phyloP scores from a whole-genome alignment of 1,140 invertebrate species.

The Lysiphlebus fabarum region DNA sequence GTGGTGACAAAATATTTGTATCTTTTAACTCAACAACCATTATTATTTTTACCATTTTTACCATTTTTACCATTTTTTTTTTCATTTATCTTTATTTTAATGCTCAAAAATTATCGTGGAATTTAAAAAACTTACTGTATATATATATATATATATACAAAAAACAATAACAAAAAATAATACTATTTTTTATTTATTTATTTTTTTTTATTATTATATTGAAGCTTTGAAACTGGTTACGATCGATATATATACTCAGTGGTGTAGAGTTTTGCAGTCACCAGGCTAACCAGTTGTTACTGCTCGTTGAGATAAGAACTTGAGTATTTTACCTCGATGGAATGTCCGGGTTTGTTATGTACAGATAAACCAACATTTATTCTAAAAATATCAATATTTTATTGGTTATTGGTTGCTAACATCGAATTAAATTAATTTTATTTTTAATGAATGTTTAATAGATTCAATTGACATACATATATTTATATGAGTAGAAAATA shows the following conservation, averaged over 20 bases:
- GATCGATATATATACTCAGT: conserved; percentile 19
- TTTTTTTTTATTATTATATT: conserved; percentile 4
- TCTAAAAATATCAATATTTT: too few relatives aligned
- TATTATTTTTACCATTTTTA: background rate
- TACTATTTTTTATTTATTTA: background rate
- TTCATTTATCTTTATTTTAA: background rate
- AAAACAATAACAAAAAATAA: background rate
- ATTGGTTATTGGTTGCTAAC: too few relatives aligned
- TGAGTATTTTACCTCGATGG: background rate
- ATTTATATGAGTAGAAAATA: background rate
- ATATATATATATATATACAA: too few relatives aligned
- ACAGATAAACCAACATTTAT: too few relatives aligned
- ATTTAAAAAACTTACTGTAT: conserved; percentile 22
- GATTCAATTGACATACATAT: too few relatives aligned
- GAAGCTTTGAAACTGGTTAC: conserved; percentile 8
- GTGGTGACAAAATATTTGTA: conserved; percentile 27
- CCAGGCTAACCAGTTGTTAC: conserved; percentile 23
- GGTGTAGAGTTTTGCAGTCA: conserved; percentile 11
- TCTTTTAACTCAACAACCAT: background rate
- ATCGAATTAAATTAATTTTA: too few relatives aligned
- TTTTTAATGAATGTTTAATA: too few relatives aligned
- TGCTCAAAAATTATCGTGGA: conserved; percentile 22
- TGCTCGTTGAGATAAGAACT: conserved; percentile 24
- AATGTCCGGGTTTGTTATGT: background rate
- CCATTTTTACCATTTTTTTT: conserved; percentile 8